Percentiles rank a stretch among this genome's conserved stretches.
Conservation (phyloP, 2,797 vertebrate genomes). For the Acomys russatus region DNA sequence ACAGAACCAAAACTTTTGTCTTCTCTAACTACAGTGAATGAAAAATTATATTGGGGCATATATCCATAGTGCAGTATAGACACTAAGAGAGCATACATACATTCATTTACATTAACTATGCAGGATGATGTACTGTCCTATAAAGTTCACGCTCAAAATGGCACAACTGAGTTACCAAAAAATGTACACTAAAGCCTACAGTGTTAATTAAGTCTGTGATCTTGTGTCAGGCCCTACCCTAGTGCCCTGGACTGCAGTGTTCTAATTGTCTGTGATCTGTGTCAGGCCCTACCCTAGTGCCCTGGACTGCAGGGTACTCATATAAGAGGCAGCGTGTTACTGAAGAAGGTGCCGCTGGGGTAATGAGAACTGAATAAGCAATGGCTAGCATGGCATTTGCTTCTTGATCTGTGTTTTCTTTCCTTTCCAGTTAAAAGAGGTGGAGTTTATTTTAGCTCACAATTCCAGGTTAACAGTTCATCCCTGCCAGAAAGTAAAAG, state of each 20-base stretch:
- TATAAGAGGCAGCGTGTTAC: background rate
- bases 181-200: background rate
- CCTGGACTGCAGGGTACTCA: background rate
- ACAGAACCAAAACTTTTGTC: background rate
- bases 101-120: background rate
- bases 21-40: background rate
- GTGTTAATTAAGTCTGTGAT: background rate
- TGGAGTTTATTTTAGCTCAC: too few species aligned
- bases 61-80: background rate
- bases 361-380: too few species aligned
- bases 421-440: too few species aligned
- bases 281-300: background rate
- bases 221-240: background rate
- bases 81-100: background rate
- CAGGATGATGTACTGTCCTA: background rate
- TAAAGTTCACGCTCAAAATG: background rate
- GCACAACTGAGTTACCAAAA: background rate
- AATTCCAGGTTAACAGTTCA: too few species aligned
- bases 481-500: too few species aligned
- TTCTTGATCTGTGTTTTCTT: too few species aligned
- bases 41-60: background rate
- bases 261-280: background rate
- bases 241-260: background rate
- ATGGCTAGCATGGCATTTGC: too few species aligned
- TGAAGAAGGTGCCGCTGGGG: background rate